phyloP scores from a whole-genome alignment of 2,113 vertebrate genomes.

The Seriola quinqueradiata region DNA sequence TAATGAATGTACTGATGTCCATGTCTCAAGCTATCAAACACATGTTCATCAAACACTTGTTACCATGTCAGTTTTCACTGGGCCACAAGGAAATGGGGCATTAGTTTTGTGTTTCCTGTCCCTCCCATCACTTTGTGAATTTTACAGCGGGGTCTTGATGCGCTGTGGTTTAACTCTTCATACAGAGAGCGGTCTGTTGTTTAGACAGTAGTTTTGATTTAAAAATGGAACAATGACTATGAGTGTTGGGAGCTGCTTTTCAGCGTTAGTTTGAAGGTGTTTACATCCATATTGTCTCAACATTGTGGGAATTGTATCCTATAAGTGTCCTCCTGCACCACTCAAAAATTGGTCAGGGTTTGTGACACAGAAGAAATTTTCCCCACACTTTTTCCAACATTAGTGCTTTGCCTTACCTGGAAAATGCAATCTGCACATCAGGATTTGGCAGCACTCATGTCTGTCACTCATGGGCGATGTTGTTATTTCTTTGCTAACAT shows the following conservation, averaged over 20 bases:
- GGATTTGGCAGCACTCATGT: not conserved
- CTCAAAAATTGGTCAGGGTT: not conserved
- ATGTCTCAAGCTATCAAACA: not conserved
- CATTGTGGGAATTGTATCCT: not conserved
- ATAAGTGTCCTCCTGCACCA: not conserved
- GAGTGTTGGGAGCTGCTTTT: too few relatives aligned
- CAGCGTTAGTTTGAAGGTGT: not conserved
- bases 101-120: not conserved
- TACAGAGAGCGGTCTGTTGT: too few relatives aligned
- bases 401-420: not conserved
- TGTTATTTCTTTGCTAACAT: not conserved
- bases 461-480: not conserved
- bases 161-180: not conserved
- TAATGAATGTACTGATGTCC: not conserved
- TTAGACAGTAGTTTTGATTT: too few relatives aligned
- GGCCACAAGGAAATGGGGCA: not conserved
- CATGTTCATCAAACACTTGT: not conserved
- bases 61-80: not conserved
- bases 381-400: not conserved
- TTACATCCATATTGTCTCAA: not conserved
- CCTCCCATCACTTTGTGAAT: conserved; percentile 15
- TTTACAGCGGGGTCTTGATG: conserved; percentile 14
- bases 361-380: not conserved
- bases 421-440: not conserved
- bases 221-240: too few relatives aligned